These are phyloP conservation scores for Papilio helenus DNA, from an alignment of 1,140 invertebrate genomes.

Conservation along the genomic window DNA sequence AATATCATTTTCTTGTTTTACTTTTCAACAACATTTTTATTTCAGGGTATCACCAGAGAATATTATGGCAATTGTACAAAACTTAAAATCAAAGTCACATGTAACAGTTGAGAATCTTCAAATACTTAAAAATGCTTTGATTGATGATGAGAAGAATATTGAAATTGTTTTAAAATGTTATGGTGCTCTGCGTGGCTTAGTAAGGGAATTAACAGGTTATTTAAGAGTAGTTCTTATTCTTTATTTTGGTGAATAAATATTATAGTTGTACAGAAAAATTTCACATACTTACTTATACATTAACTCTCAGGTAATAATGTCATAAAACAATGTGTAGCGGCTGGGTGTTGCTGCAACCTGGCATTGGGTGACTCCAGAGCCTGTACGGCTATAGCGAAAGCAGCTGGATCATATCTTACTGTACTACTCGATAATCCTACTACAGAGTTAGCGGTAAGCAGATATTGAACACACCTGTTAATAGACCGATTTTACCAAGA, in stretches of 20 bases:
- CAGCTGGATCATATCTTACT: slow-evolving; percentile 71
- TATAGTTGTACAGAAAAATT: too few species aligned
- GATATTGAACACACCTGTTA: not conserved
- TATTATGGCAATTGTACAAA: slow-evolving; percentile 56
- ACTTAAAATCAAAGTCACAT: slow-evolving; percentile 62
- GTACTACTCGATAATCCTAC: slow-evolving; percentile 68
- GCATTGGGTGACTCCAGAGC: slow-evolving; percentile 65
- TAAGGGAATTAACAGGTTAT: slow-evolving; percentile 75
- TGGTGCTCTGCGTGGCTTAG: slow-evolving; percentile 74
- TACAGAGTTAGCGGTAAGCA: slow-evolving; percentile 68
- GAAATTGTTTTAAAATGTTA: slow-evolving; percentile 68
- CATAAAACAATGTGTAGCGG: slow-evolving; percentile 67
- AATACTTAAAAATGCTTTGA: slow-evolving; percentile 70
- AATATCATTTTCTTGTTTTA: not conserved
- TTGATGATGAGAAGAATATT: slow-evolving; percentile 67
- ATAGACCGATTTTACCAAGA: too few species aligned
- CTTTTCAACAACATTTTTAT: too few species aligned
- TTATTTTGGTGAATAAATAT: slow-evolving; percentile 8
- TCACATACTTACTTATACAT: too few species aligned
- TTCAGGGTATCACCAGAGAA: slow-evolving; percentile 56
- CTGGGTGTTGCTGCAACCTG: slow-evolving; percentile 78
- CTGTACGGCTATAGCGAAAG: slow-evolving; percentile 61
- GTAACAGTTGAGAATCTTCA: slow-evolving; percentile 57
- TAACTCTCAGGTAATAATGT: slow-evolving; percentile 67
- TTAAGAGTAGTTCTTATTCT: not conserved